A percentile compares a stretch with the other conserved stretches of the same genome.
Conservation (phyloP, 2,113 vertebrate genomes). For the Eurystomus gularis region DNA sequence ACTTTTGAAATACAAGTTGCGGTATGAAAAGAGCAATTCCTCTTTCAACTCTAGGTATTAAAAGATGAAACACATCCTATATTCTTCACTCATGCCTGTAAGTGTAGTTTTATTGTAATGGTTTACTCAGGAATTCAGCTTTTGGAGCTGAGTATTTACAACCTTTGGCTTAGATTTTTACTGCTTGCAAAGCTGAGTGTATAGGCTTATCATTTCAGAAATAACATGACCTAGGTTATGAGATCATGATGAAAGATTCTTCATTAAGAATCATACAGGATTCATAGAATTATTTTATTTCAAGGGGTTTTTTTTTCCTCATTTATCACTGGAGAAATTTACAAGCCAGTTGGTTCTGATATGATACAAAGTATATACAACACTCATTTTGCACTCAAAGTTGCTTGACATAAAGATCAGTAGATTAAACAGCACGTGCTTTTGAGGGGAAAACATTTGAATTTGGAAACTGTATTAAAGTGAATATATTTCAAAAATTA, state of each 20-base stretch:
- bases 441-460: neutral
- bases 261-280: neutral
- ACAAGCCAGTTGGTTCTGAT: neutral
- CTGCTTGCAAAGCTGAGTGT: neutral
- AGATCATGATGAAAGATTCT: neutral
- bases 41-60: neutral
- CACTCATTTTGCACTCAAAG: neutral
- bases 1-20: neutral
- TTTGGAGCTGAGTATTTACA: neutral
- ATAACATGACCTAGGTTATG: neutral
- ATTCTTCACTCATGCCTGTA: neutral
- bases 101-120: neutral
- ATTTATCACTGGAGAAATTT: neutral
- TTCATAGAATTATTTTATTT: neutral
- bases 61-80: neutral
- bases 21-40: neutral
- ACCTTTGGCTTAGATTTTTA: neutral
- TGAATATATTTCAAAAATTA: neutral
- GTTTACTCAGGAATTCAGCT: neutral
- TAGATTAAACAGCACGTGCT: neutral
- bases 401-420: neutral
- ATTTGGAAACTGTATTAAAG: neutral
- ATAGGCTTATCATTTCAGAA: conserved; percentile 6
- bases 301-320: neutral
- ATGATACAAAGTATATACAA: neutral